These are phyloP conservation scores for Drosophila tropicalis DNA, from an alignment of 1,140 invertebrate species.

Conservation along the genomic window DNA sequence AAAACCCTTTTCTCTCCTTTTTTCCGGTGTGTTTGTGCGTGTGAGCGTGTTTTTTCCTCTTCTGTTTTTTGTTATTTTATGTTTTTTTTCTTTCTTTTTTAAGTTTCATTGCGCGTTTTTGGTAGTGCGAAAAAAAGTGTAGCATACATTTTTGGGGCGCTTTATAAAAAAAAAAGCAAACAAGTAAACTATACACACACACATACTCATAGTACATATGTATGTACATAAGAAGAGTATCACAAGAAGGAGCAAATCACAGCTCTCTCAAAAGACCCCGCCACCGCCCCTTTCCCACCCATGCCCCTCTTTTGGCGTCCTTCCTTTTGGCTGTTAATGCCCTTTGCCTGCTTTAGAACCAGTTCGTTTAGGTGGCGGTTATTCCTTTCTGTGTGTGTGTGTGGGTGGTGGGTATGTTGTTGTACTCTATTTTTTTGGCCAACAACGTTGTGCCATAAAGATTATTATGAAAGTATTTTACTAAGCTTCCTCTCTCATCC, in stretches of 20 bases:
- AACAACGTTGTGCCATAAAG: conserved; percentile 68
- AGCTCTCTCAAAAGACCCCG: conserved; percentile 10
- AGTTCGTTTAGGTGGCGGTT: conserved; percentile 60
- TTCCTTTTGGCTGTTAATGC: conserved; percentile 12
- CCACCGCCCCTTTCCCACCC: not conserved
- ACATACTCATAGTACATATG: conserved; percentile 28
- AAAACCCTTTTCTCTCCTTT: not conserved
- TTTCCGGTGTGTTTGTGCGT: not conserved
- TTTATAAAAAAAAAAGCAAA: conserved; percentile 55
- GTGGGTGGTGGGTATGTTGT: no score
- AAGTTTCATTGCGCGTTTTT: not conserved
- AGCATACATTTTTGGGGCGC: conserved; percentile 31
- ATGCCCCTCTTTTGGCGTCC: not conserved
- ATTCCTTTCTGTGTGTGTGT: conserved; percentile 11
- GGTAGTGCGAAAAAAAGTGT: conserved; percentile 5
- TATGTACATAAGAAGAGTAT: conserved; percentile 17
- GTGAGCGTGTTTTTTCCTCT: not conserved
- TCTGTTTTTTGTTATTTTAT: not conserved
- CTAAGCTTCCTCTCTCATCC: conserved; percentile 58
- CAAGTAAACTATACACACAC: conserved; percentile 41
- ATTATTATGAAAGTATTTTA: conserved; percentile 80
- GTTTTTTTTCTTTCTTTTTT: not conserved
- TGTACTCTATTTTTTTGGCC: conserved; percentile 38
- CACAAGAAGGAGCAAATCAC: conserved; percentile 51
- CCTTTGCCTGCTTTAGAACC: conserved; percentile 42